These are phyloP conservation scores for Aphidius ervi DNA, from an alignment of 1,140 invertebrate genomes.

Conservation along the genomic window DNA sequence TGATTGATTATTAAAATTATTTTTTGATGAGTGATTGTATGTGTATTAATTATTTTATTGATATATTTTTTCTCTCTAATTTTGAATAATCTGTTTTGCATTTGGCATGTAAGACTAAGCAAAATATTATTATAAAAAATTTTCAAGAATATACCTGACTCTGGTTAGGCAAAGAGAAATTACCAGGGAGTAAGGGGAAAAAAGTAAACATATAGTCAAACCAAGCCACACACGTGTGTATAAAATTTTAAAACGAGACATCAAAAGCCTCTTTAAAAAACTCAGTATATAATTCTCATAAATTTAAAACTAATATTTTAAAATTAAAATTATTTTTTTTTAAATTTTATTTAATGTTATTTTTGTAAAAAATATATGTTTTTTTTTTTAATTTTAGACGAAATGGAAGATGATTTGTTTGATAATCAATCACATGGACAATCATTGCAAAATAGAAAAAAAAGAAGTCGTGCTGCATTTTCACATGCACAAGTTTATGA, in stretches of 20 bases:
- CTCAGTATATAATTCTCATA: constrained; percentile 21
- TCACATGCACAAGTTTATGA: constrained; percentile 94
- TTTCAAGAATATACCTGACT: constrained; percentile 23
- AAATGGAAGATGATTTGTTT: constrained; percentile 47
- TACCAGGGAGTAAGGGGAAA: constrained; percentile 35
- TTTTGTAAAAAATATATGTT: background rate
- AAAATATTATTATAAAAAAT: constrained; percentile 9
- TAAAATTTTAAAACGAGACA: constrained; percentile 46
- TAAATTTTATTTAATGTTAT: constrained; percentile 1
- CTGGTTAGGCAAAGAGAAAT: constrained; percentile 42
- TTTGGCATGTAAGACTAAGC: constrained; percentile 15
- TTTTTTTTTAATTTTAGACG: constrained; percentile 38
- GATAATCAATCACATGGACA: constrained; percentile 46
- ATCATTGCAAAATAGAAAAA: constrained; percentile 66
- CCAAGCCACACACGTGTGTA: constrained; percentile 47
- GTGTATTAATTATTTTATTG: too few relatives aligned
- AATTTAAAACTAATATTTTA: constrained; percentile 10
- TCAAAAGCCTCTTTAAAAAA: constrained; percentile 45
- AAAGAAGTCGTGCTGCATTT: constrained; percentile 90
- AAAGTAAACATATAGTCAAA: constrained; percentile 49
- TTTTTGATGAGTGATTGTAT: too few relatives aligned
- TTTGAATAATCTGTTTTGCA: too few relatives aligned
- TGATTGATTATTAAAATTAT: too few relatives aligned
- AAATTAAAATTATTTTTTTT: constrained; percentile 22
- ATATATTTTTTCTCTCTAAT: too few relatives aligned